Base-by-base conservation (phyloP, 2,888 invertebrate species). In the Macrosiphum euphorbiae region DNA sequence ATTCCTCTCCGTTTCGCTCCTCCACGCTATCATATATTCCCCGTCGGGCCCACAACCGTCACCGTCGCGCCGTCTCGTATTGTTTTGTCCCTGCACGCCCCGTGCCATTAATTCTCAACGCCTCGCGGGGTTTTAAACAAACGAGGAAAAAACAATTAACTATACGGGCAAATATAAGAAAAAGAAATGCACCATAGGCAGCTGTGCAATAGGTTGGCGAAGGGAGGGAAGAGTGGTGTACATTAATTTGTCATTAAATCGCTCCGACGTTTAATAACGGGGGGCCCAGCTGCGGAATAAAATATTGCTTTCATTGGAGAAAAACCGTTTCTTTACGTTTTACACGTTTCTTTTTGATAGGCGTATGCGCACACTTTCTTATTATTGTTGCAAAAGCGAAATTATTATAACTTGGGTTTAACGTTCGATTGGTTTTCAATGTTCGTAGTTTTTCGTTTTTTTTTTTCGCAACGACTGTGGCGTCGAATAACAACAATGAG, bases 61-160 rank as follows among this genome's bases (percentile, higher is more conserved):
- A 41, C 50, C 78, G 55, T 85, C 91, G 47, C 58, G 28, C 78
- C 58, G 58, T 24, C 84, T 92, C 84, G 84, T 94, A 90, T 90
- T 90, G 89, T 94, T 90, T 86, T 94, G 94, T 94, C 94, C 94
- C 94, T 41, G 86, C 47, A 26, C 35, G 41, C 61, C 61, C 67
- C 47, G 61, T 20, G 50, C 94, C 61, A 90, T 94, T 94, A 94
- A 90, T 94, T 94, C 94, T 86, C 90, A 86, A 90, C 94, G 94
- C 94, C 94, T 94, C 86, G 86, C 86, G 13, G 94, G 94, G 94
- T 86, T 86, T 90, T 94, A 94, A 94, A 94, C 86, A 90, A 94
- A 94, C 89, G 90, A 94, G 90, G 89, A 94, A 94, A 94, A 94
- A 94, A 94, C 94, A 94, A 94, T 94, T 94, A 94, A 94, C 86